Conservation (phyloP, 2,888 invertebrate species). For the Cheiracanthium punctorium region DNA sequence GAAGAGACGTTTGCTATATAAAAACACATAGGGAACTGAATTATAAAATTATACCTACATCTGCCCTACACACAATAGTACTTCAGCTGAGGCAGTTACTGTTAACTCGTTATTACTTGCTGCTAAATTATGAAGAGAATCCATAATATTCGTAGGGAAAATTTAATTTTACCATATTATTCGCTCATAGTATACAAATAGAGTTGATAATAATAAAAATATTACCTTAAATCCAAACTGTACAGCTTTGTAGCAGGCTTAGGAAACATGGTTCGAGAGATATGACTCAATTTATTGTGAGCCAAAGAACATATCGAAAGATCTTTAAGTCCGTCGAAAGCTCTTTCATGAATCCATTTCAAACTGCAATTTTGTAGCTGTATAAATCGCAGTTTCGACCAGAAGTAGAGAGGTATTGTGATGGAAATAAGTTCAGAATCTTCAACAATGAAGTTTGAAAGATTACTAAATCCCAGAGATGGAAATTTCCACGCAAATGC, state of each 20-base stretch:
- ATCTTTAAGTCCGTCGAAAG: slow-evolving; percentile 22
- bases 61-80: too few species aligned
- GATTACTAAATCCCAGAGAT: slow-evolving; percentile 1
- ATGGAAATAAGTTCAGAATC: slow-evolving; percentile 44
- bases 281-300: slow-evolving; percentile 26
- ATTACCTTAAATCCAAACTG: slow-evolving; percentile 61
- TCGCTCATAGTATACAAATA: too few species aligned
- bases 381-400: slow-evolving; percentile 19
- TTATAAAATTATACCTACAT: too few species aligned
- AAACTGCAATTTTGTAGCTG: slow-evolving; percentile 27
- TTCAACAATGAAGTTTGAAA: slow-evolving; percentile 34
- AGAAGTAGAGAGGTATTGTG: slow-evolving; percentile 5
- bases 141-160: too few species aligned
- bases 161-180: too few species aligned
- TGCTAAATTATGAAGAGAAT: too few species aligned
- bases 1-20: too few species aligned
- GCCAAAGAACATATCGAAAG: slow-evolving; percentile 38
- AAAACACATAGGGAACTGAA: too few species aligned
- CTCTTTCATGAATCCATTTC: slow-evolving; percentile 32
- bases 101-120: too few species aligned
- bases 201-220: too few species aligned
- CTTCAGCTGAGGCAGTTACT: too few species aligned
- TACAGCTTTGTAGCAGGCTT: slow-evolving; percentile 31
- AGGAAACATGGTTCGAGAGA: slow-evolving; percentile 46
- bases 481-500: slow-evolving; percentile 54